Base-by-base conservation (phyloP, 1,140 invertebrate species). In the Orussus abietinus region DNA sequence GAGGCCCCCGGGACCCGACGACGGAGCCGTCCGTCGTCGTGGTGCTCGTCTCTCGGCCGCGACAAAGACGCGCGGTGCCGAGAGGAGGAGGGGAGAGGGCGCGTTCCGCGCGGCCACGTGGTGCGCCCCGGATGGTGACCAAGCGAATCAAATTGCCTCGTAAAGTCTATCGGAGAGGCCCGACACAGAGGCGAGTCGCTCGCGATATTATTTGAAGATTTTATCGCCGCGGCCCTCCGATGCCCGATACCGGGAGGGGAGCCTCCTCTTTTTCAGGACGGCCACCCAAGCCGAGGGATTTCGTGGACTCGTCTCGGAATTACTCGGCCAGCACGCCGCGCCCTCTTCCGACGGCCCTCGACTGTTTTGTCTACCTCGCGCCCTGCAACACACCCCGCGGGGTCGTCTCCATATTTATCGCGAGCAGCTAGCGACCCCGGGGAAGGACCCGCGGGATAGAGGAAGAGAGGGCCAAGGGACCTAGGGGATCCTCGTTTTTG, bases 151-250 rank as follows among this genome's bases (percentile, higher is more conserved):
- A 56, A 57, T 42, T 38, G 37, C 15, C 49, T 62, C 55, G 51
- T 60, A 60, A 62, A 64, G 47, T 53, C 45, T 57, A 61, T 59
- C 58, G 51, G 55, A 50, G 52, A 51, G 45, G 41, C 18, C 45
- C 38, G 40, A 47, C n/a, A n/a, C n/a, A n/a, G n/a, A n/a, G n/a
- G n/a, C n/a, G n/a, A n/a, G 56, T 59, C 46, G 56, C 51, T 50
- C 47, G 55, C 44, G 49, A 55, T 59, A 57, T 63, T 62, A 62
- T 64, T 65, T 53, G 49, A 41, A 48, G 57, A 58, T 53, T 68
- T 68, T 68, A 66, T 66, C 43, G 56, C 55, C 55, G 53, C 37
- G 11, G 35, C 37, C 13, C 43, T 13, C 37, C 35, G 33, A 15
- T 42, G 32, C 26, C 33, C 31, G 36, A 35, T 35, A 11, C n/a